phyloP scores from a whole-genome alignment of 2,113 vertebrate species.

The Nestor notabilis region DNA sequence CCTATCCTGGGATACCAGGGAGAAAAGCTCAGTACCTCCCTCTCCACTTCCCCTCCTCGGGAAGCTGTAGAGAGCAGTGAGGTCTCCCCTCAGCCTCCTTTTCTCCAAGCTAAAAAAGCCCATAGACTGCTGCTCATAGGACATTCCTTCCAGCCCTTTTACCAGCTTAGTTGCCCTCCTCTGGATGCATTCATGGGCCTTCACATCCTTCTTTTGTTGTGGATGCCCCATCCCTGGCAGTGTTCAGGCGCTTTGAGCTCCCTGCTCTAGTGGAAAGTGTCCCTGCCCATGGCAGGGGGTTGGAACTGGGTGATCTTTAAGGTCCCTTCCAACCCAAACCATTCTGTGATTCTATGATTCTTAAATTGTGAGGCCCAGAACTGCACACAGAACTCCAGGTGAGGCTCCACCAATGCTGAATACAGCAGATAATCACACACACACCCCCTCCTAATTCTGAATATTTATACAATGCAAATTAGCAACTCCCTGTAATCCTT shows the following conservation, averaged over 20 bases:
- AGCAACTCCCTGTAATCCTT: neutral
- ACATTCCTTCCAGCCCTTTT: neutral
- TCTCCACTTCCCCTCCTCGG: neutral
- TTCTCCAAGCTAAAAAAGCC: neutral
- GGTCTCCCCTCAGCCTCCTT: neutral
- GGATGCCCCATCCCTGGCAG: neutral
- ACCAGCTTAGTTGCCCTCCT: neutral
- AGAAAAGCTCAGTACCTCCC: neutral
- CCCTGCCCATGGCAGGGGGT: neutral
- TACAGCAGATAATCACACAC: neutral
- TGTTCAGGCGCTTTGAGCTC: neutral
- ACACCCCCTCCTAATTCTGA: neutral
- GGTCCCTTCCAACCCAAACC: neutral
- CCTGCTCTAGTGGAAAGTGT: neutral
- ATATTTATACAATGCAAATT: neutral
- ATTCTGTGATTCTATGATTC: neutral
- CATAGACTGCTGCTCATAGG: rapidly evolving
- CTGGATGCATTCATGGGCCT: neutral
- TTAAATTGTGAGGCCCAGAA: neutral
- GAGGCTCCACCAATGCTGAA: neutral
- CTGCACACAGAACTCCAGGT: neutral
- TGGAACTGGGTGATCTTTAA: neutral
- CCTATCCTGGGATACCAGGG: neutral
- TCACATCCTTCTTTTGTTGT: neutral
- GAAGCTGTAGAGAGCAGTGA: neutral